Base-by-base conservation (phyloP, 2,888 invertebrate genomes). In the Drosophila mimetica region DNA sequence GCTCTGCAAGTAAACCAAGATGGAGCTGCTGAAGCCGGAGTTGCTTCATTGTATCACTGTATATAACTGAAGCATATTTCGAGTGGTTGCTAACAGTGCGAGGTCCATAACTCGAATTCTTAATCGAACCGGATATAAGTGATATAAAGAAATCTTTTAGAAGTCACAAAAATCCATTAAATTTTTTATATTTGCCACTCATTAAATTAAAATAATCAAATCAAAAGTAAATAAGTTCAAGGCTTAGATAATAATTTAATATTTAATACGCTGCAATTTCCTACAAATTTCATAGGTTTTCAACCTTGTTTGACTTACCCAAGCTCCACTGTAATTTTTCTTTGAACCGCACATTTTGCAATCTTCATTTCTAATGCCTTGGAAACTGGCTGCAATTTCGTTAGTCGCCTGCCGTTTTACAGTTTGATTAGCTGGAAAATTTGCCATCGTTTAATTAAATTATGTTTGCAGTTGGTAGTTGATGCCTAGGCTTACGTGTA, bases 361-460 rank as follows among this genome's bases (percentile, higher is more conserved):
- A 71, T 81, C 60, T 55, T 73, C 46, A 65, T 74, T 76, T 66
- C 57, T 61, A 76, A 79, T 83, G 76, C 53, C 55, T 55, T 44
- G 61, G 54, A 53, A 57, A 76, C 44, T 66, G 41, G 30, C 53
- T 66, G 66, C 79, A 81, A 78, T 70, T 85, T 70, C 2, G 63
- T 20, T 42, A 32, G 25, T 36, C 41, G 53, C 48, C 59, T 51
- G 65, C 59, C 60, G 75, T 61, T 65, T 75, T 59, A 57, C 64
- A 64, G 77, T 82, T 86, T 82, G 87, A 86, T 82, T 81, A 81
- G 85, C 69, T 76, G 82, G 82, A 76, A 86, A 82, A 86, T 84
- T 81, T 84, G 65, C 82, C 76, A 84, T 78, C 74, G 52, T 82
- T 86, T 86, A 86, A 82, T 82, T 76, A 82, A 84, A 77, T 86